A percentile compares a stretch with the other conserved stretches of the same genome.
These are phyloP conservation scores for Troides helena DNA, from an alignment of 2,888 invertebrate species.

Conservation along the genomic window DNA sequence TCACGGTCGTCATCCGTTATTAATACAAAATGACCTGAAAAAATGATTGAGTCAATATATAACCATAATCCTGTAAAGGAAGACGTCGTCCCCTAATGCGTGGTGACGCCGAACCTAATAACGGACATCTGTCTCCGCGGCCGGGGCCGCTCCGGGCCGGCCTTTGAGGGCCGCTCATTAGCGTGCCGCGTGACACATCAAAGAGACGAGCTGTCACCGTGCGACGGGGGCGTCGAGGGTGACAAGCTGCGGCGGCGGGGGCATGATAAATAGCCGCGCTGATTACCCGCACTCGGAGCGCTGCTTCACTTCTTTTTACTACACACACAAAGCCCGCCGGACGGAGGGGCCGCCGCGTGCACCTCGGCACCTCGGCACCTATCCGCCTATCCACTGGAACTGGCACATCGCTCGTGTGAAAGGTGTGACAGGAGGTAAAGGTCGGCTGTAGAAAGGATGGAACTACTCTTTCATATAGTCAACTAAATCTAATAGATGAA, in stretches of 20 bases:
- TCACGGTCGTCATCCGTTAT: neutral
- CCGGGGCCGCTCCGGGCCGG: constrained; percentile 32
- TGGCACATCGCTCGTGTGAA: too few relatives aligned
- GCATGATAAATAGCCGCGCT: constrained; percentile 65
- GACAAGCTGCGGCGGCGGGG: constrained; percentile 52
- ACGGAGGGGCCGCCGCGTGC: constrained; percentile 21
- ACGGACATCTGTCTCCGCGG: constrained; percentile 34
- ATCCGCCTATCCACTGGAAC: too few relatives aligned
- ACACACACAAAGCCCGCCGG: constrained; percentile 45
- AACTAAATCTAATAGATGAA: too few relatives aligned
- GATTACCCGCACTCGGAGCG: constrained; percentile 50
- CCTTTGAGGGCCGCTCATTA: constrained; percentile 54
- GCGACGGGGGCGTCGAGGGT: constrained; percentile 34
- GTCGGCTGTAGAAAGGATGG: too few relatives aligned
- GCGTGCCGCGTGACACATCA: constrained; percentile 62
- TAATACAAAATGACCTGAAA: neutral
- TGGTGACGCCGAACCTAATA: constrained; percentile 22
- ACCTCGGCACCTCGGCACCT: too few relatives aligned
- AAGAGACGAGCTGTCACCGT: constrained; percentile 55
- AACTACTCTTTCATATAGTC: too few relatives aligned
- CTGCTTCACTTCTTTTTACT: constrained; percentile 41
- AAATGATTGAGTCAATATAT: neutral
- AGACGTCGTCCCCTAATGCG: constrained; percentile 10
- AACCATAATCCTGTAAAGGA: neutral
- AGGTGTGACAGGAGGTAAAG: too few relatives aligned